Conservation (phyloP, 2,113 vertebrate genomes). For the Echinops telfairi region DNA sequence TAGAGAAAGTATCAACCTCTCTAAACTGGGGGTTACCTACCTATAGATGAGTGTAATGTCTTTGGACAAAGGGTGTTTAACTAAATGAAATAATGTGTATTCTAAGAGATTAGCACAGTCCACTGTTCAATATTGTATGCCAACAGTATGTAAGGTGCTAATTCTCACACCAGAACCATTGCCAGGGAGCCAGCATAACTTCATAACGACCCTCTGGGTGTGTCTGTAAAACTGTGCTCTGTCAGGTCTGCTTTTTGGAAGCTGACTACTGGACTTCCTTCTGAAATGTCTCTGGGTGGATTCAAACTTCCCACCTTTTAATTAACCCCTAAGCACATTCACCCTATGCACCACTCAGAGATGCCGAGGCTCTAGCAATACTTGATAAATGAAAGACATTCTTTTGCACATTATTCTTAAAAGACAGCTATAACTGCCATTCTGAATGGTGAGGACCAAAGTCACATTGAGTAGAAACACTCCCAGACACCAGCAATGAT, state of each 20-base stretch:
- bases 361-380: not conserved
- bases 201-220: not conserved
- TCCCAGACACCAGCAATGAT: not conserved
- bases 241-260: not conserved
- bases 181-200: too few species aligned
- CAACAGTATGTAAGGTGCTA: not conserved
- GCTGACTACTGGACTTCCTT: not conserved
- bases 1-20: not conserved
- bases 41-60: not conserved
- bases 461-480: not conserved
- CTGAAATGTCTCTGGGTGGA: not conserved
- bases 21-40: not conserved
- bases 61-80: not conserved
- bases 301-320: not conserved
- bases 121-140: not conserved
- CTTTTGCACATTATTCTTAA: not conserved
- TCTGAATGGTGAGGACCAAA: not conserved
- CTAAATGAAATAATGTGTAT: not conserved
- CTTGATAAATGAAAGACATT: conserved; percentile 6
- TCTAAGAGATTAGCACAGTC: not conserved
- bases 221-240: not conserved
- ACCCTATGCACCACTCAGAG: not conserved
- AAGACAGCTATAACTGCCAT: fast-evolving
- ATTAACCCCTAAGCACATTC: not conserved
- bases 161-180: too few species aligned